Evolutionary conservation across 1,140 invertebrate species (phyloP), one percentile per base, ranked within the genome.

Genomic region (Meloidogyne floridensis): DNA sequence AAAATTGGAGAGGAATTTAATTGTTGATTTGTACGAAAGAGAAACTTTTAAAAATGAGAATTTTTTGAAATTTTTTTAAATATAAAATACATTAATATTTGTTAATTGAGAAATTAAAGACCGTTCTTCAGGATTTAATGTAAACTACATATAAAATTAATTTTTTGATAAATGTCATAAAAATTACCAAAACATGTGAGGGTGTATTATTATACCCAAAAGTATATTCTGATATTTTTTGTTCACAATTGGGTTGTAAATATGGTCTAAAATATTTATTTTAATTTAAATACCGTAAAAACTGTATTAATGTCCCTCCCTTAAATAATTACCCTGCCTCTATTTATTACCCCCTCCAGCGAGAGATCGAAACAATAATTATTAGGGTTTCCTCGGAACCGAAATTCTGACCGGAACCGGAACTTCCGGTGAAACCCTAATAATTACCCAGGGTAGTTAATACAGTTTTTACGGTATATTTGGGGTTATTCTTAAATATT

Each of bases 11-110:
- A 32, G 32, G 32, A n/a, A 8, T 18, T n/a, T n/a, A 10, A 43
- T 13, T 72, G 77, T 72, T 79, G 77, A 32, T 54, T 74, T 15
- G 81, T 82, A 32, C 81, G 78, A 15, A 82, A 53, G 20, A 82
- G 32, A 74, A 82, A 82, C 77, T 79, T 69, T 32, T 3, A 78
- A 78, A 32, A 20, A 76, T 42, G 2, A 9, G 1, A 42, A 32
- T 32, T 32, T 32, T 32, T 32, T 32, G 32, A 32, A n/a, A 32
- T 32, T 32, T 32, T 32, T 32, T 32, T 32, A 32, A 32, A 32
- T 32, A 32, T 32, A 32, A 32, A 20, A 32, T 10, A 78, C 77
- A 69, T 75, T 82, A 32, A 82, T 70, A 47, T 82, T 56, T 53
- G 81, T 82, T n/a, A 11, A 43, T 69, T 75, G 11, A 20, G 47